Evolutionary conservation across 1,140 invertebrate genomes (phyloP).

Genomic region (Idris sp.): DNA sequence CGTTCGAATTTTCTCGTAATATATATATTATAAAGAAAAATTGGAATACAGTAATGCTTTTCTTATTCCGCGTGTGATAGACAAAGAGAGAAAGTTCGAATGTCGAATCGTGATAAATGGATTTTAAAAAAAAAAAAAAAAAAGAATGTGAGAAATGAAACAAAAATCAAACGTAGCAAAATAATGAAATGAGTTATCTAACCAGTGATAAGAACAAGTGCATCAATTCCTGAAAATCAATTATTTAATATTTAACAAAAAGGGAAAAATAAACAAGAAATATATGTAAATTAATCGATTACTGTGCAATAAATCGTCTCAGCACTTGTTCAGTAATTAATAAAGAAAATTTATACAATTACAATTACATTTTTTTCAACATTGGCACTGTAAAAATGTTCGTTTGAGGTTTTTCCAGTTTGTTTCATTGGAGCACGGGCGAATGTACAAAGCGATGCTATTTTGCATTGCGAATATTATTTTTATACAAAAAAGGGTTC

Average conservation of each 20-base stretch:
- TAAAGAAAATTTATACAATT: too few species aligned
- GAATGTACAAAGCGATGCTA: constrained; percentile 79
- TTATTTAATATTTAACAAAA: too few species aligned
- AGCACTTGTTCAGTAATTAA: too few species aligned
- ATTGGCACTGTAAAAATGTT: constrained; percentile 27
- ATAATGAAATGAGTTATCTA: too few species aligned
- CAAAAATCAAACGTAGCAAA: constrained; percentile 44
- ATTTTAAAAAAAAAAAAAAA: too few species aligned
- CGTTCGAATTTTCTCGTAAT: constrained; percentile 27
- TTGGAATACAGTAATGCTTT: constrained; percentile 52
- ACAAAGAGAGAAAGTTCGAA: constrained; percentile 17
- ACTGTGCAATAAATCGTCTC: too few species aligned
- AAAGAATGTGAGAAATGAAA: constrained; percentile 23
- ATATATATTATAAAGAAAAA: too few species aligned
- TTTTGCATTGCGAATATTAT: constrained; percentile 77
- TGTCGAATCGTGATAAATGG: constrained; percentile 31
- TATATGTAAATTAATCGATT: too few species aligned
- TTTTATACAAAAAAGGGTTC: constrained; percentile 73
- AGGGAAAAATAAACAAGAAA: too few species aligned
- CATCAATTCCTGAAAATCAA: too few species aligned
- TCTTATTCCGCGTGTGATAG: constrained; percentile 28
- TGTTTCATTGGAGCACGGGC: constrained; percentile 75
- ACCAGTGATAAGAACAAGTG: too few species aligned
- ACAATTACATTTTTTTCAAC: constrained; percentile 6
- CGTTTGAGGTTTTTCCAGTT: background rate